Base-by-base conservation (phyloP, 1,140 invertebrate species). In the Bombus pyrosoma region DNA sequence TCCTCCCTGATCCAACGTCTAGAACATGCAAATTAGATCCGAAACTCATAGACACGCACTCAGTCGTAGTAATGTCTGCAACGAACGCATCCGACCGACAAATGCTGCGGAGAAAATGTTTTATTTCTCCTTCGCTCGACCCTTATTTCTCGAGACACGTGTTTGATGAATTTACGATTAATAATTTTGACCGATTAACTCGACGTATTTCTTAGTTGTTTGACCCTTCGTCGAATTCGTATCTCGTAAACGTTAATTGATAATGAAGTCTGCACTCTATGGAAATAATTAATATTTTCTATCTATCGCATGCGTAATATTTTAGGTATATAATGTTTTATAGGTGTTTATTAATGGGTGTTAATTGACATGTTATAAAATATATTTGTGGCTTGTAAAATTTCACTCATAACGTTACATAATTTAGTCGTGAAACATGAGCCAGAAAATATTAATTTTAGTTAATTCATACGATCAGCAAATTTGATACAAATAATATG, bases 21-120 rank as follows among this genome's bases (percentile, higher is more conserved):
- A 15, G 32, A 37, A 37, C 77, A 85, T 81, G 83, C 57, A 85
- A 85, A 85, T 85, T 81, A 73, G 83, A 79, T 79, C 68, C n/a
- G 66, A 84, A 84, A 84, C 75, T 79, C 83, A 22, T 53, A 59
- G 72, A 9, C 34, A 39, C 25, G n/a, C 69, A 53, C 28, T 77
- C 62, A 53, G 59, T 83, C 34, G 43, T 69, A 53, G 43, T 28
- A 41, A 25, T 73, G 43, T 83, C 73, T 77, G 62, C 34, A 34
- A 13, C 62, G 64, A 62, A 83, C 34, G 64, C 43, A 64, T 83
- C 43, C 81, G 62, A 28, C 47, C 34, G 43, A 57, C 25, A 34
- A 64, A 39, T 59, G 13, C 25, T 43, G n/a, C n/a, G 62, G 62
- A 83, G 81, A 41, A 83, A 77, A 77, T 83, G 62, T 68, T 83